These are phyloP conservation scores for Nerophis ophidion DNA, from an alignment of 2,113 vertebrate genomes.

Conservation along the genomic window DNA sequence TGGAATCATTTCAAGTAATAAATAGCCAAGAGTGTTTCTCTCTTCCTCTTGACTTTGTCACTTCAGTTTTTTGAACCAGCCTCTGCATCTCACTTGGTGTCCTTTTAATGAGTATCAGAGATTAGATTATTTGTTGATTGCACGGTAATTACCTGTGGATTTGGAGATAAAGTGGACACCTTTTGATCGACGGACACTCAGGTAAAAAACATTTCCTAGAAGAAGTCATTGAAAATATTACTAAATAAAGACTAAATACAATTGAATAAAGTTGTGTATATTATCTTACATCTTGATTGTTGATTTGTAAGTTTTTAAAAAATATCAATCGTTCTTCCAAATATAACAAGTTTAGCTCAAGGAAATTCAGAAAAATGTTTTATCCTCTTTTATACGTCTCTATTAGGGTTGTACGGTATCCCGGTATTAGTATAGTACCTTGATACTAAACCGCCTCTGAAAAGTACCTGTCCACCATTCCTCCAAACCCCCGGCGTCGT, in stretches of 20 bases:
- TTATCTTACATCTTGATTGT: too few species aligned
- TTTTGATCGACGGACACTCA: too few species aligned
- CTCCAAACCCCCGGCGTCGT: too few species aligned
- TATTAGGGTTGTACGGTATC: too few species aligned
- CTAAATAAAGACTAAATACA: background rate
- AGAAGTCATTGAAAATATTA: background rate
- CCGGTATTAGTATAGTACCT: too few species aligned
- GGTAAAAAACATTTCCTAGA: constrained; percentile 12
- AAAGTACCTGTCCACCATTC: too few species aligned
- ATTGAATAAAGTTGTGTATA: background rate
- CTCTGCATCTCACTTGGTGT: constrained; percentile 19
- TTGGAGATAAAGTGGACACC: constrained; percentile 55
- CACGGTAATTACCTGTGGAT: constrained; percentile 61
- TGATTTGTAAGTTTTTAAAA: too few species aligned
- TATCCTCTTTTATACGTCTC: too few species aligned
- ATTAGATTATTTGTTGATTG: constrained; percentile 64
- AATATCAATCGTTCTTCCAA: too few species aligned
- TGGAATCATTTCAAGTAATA: background rate
- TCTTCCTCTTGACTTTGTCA: constrained; percentile 14
- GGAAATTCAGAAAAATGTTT: too few species aligned
- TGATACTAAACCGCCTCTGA: too few species aligned
- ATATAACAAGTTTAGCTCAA: too few species aligned
- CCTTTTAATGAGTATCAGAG: constrained; percentile 37
- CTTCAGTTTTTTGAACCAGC: constrained; percentile 13
- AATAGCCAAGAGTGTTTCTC: background rate